A percentile compares a stretch with the other conserved stretches of the same genome.
Evolutionary conservation across 2,888 invertebrate genomes (phyloP).

Genomic region (Trichacis sp.): DNA sequence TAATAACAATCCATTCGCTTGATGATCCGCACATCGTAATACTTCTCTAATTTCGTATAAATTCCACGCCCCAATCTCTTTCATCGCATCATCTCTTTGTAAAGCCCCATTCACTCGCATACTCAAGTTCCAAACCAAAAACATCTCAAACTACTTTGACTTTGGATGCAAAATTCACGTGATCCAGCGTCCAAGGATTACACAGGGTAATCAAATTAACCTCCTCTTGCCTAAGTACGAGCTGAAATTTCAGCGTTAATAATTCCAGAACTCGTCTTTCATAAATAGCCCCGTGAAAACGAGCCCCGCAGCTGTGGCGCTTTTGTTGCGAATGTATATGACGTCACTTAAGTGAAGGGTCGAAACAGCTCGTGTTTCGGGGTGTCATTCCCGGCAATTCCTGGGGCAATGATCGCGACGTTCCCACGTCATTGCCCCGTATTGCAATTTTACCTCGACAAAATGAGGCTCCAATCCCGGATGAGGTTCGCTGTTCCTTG

Average conservation of each 20-base stretch:
- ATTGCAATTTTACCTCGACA: background rate
- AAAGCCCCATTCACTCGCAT: too few relatives aligned
- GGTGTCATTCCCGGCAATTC: background rate
- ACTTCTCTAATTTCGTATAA: too few relatives aligned
- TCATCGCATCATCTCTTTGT: too few relatives aligned
- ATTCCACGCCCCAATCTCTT: too few relatives aligned
- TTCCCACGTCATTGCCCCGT: background rate
- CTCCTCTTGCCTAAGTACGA: background rate
- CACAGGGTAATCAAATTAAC: background rate
- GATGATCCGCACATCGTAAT: too few relatives aligned
- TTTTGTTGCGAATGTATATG: background rate
- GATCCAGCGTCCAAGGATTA: too few relatives aligned
- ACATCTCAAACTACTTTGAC: too few relatives aligned
- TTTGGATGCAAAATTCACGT: too few relatives aligned
- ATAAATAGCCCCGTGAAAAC: background rate
- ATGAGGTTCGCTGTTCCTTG: too few relatives aligned
- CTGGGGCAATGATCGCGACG: background rate
- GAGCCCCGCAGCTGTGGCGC: background rate
- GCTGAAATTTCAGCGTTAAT: slow-evolving; percentile 1
- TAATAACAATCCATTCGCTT: too few relatives aligned
- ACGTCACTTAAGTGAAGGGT: background rate
- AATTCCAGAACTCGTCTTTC: background rate
- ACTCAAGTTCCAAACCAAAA: too few relatives aligned
- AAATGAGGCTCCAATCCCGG: too few relatives aligned
- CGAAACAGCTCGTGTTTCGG: background rate